Evolutionary conservation across 2,797 vertebrate genomes (phyloP).

Genomic region (Sphenodon punctatus): DNA sequence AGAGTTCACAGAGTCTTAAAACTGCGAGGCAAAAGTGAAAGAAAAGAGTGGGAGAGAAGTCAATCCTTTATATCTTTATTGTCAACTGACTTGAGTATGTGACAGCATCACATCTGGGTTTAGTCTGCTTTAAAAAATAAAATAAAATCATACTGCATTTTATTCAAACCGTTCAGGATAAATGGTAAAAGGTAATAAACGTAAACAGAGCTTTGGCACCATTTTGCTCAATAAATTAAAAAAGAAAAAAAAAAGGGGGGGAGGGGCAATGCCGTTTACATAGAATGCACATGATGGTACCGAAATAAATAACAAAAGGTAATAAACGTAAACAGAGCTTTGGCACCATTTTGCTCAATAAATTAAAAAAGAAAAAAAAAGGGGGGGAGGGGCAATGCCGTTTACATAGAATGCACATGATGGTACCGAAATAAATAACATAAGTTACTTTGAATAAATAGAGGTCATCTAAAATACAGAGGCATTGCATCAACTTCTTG

Average conservation of each 20-base stretch:
- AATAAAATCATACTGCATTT: neutral
- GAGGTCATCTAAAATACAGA: slow-evolving; percentile 58
- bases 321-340: slow-evolving; percentile 50
- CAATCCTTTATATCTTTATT: slow-evolving; percentile 16
- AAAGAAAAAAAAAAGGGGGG: neutral
- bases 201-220: slow-evolving; percentile 53
- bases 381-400: too few species aligned
- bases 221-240: slow-evolving; percentile 63
- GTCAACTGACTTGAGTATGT: neutral
- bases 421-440: slow-evolving; percentile 66
- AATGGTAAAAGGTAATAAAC: slow-evolving; percentile 48
- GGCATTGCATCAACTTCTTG: slow-evolving; percentile 64
- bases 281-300: slow-evolving; percentile 43
- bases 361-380: slow-evolving; percentile 41
- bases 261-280: slow-evolving; percentile 13
- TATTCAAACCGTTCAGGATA: neutral
- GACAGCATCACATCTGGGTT: slow-evolving; percentile 22
- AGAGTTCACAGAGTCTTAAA: too few species aligned
- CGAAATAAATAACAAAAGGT: slow-evolving; percentile 46
- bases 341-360: slow-evolving; percentile 56
- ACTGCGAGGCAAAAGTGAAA: neutral
- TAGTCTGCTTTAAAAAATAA: neutral
- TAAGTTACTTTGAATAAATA: slow-evolving; percentile 74
- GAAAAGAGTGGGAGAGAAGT: neutral
- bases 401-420: slow-evolving; percentile 47